Conservation (phyloP, 1,140 invertebrate genomes). For the Apis laboriosa region DNA sequence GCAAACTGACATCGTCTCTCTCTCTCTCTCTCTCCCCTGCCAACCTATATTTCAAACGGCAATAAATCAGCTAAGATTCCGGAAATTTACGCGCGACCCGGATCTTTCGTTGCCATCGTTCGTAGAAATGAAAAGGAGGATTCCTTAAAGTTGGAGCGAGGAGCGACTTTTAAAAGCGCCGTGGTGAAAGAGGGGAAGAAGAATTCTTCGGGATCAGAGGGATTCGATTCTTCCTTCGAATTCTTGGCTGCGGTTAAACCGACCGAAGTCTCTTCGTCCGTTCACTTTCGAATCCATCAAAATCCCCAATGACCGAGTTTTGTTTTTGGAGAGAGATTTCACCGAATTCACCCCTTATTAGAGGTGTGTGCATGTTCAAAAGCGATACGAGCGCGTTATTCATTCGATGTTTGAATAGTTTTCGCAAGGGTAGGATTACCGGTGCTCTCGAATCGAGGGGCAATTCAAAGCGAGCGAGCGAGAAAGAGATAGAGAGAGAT, state of each 20-base stretch:
- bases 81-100: conserved; percentile 69
- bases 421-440: not conserved
- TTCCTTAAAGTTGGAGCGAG: not conserved
- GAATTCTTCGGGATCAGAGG: conserved; percentile 47
- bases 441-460: not conserved
- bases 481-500: not conserved
- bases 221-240: conserved; percentile 44
- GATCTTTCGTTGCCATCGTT: conserved; percentile 59
- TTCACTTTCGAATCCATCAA: not conserved
- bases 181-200: not conserved
- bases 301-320: conserved; percentile 25
- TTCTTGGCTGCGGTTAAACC: conserved; percentile 30
- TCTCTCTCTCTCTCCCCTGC: conserved; percentile 4
- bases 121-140: conserved; percentile 10
- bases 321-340: not conserved
- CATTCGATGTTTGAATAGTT: conserved; percentile 1
- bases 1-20: conserved; percentile 9
- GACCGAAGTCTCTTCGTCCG: not conserved
- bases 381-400: not conserved
- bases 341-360: conserved; percentile 16
- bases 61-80: conserved; percentile 71
- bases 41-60: conserved; percentile 68
- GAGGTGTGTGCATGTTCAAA: not conserved
- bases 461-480: not conserved
- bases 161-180: not conserved